A percentile compares a stretch with the other conserved stretches of the same genome.
These are phyloP conservation scores for Lithodes maja DNA, from an alignment of 2,888 invertebrate species.

Conservation along the genomic window DNA sequence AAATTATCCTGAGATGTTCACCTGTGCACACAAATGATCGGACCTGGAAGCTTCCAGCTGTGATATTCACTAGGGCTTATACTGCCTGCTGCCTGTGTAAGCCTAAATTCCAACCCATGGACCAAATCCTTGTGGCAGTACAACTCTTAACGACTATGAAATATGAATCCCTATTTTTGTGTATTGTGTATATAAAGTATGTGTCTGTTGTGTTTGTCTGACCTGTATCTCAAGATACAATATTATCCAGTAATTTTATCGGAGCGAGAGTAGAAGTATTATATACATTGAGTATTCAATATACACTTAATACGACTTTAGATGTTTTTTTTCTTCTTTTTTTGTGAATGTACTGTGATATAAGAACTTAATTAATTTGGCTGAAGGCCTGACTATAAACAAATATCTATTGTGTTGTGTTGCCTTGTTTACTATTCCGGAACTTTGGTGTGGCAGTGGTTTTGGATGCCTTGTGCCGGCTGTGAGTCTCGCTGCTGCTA, in stretches of 20 bases:
- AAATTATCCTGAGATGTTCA: slow-evolving; percentile 57
- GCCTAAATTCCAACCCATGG: slow-evolving; percentile 56
- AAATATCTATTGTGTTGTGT: slow-evolving; percentile 63
- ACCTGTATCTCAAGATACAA: slow-evolving; percentile 50
- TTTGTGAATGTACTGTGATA: slow-evolving; percentile 67
- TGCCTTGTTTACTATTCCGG: slow-evolving; percentile 57
- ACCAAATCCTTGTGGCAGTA: slow-evolving; percentile 64
- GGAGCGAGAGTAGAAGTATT: slow-evolving; percentile 24
- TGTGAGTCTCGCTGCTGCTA: slow-evolving; percentile 45
- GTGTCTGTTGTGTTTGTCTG: slow-evolving; percentile 53
- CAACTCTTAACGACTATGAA: slow-evolving; percentile 53
- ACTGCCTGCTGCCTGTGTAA: slow-evolving; percentile 47
- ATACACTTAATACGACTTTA: slow-evolving; percentile 40
- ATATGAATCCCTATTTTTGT: slow-evolving; percentile 60
- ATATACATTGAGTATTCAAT: slow-evolving; percentile 33
- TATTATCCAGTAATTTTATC: slow-evolving; percentile 45
- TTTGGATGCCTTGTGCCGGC: slow-evolving; percentile 23
- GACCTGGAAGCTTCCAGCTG: slow-evolving; percentile 60
- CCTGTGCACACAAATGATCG: slow-evolving; percentile 55
- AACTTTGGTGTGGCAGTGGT: slow-evolving; percentile 30
- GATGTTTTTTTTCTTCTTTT: slow-evolving; percentile 48
- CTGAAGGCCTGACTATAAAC: slow-evolving; percentile 44
- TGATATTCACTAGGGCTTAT: slow-evolving; percentile 52
- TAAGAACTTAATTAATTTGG: slow-evolving; percentile 43
- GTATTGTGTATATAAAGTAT: slow-evolving; percentile 55